A percentile compares a stretch with the other conserved stretches of the same genome.
phyloP scores from a whole-genome alignment of 2,797 vertebrate genomes.

The Acanthurus leucopareius region DNA sequence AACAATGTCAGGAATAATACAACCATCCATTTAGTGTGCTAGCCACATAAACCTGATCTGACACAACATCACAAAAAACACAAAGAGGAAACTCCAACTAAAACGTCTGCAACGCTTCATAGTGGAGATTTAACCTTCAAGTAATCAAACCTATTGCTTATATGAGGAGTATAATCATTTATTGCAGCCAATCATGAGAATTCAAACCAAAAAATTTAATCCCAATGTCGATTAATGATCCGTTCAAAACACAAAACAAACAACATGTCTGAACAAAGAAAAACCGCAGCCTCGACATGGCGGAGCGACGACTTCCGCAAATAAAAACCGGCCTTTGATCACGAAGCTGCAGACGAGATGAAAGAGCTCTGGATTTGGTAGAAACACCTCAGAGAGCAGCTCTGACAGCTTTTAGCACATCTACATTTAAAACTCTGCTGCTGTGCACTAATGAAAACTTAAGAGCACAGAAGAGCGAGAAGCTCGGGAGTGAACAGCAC shows the following conservation, averaged over 20 bases:
- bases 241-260: neutral
- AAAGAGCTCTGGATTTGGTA: constrained; percentile 6
- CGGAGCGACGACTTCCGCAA: neutral
- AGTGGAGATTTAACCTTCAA: neutral
- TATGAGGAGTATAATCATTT: too few species aligned
- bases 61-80: neutral
- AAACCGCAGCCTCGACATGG: neutral
- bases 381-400: constrained; percentile 18
- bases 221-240: neutral
- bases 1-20: too few species aligned
- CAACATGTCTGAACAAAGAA: neutral
- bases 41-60: neutral
- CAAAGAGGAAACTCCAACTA: neutral
- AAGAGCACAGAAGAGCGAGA: neutral
- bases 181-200: neutral
- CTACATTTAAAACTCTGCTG: neutral
- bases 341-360: constrained; percentile 16
- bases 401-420: constrained; percentile 2
- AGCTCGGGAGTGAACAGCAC: neutral
- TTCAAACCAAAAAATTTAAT: neutral
- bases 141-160: too few species aligned
- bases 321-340: constrained; percentile 23
- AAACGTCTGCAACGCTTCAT: neutral
- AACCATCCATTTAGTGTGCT: too few species aligned
- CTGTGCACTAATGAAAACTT: neutral